A percentile compares a stretch with the other conserved stretches of the same genome.
These are phyloP conservation scores for Caranx ignobilis DNA, from an alignment of 2,113 vertebrate genomes.

Conservation along the genomic window DNA sequence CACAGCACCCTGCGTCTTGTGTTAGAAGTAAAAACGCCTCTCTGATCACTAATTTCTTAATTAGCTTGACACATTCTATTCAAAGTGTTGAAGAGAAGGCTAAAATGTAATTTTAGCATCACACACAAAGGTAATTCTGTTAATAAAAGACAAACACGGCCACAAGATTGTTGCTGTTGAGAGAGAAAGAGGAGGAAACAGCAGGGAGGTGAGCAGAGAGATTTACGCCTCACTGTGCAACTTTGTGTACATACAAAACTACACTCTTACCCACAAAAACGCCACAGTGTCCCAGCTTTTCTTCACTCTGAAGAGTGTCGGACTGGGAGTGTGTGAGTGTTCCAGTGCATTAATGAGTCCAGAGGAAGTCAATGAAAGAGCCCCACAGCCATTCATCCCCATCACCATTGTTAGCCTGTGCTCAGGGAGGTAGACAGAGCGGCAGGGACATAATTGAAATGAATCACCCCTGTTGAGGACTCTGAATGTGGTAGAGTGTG, in stretches of 20 bases:
- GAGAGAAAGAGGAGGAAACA: neutral
- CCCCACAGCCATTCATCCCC: constrained; percentile 64
- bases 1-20: neutral
- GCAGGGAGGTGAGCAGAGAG: neutral
- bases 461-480: constrained; percentile 47
- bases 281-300: neutral
- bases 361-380: constrained; percentile 69
- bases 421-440: constrained; percentile 48
- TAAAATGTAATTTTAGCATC: neutral
- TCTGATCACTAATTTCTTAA: constrained; percentile 23
- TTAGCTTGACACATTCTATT: neutral
- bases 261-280: neutral
- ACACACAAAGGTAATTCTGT: neutral
- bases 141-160: neutral
- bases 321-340: constrained; percentile 48
- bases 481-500: neutral
- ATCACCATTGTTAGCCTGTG: constrained; percentile 64
- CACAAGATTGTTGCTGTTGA: neutral
- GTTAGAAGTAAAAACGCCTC: neutral
- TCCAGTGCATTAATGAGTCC: constrained; percentile 69
- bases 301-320: constrained; percentile 29
- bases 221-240: neutral
- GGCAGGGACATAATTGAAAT: constrained; percentile 65
- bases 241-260: neutral
- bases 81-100: neutral